phyloP scores from a whole-genome alignment of 2,888 invertebrate species.

The Hoplodrina blanda region DNA sequence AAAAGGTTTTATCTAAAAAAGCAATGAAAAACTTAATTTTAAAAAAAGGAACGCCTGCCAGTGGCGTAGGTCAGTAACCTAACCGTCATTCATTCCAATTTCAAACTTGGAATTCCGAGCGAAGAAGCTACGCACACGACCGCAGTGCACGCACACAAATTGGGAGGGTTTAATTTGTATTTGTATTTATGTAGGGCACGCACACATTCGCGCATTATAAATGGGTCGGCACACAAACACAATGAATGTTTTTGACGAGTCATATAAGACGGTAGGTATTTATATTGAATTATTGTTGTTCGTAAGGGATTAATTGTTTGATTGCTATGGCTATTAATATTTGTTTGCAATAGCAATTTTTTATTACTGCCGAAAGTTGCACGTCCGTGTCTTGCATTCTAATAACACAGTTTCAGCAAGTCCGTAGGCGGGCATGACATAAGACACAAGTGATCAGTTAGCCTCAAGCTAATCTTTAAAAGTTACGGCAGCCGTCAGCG shows the following conservation, averaged over 20 bases:
- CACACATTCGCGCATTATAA: conserved; percentile 78
- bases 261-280: conserved; percentile 61
- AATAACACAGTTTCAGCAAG: conserved; percentile 1
- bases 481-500: conserved; percentile 58
- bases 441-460: conserved; percentile 48
- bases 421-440: conserved; percentile 41
- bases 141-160: conserved; percentile 78
- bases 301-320: conserved; percentile 44
- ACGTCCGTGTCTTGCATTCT: neutral
- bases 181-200: conserved; percentile 86
- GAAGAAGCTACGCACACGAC: conserved; percentile 85
- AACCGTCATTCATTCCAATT: conserved; percentile 89
- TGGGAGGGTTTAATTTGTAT: conserved; percentile 77
- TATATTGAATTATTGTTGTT: conserved; percentile 62
- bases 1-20: conserved; percentile 18
- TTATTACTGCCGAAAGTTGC: conserved; percentile 1
- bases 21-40: conserved; percentile 12
- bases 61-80: conserved; percentile 88
- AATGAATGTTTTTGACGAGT: conserved; percentile 71
- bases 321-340: conserved; percentile 18
- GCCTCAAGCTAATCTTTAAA: conserved; percentile 60
- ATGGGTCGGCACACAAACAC: conserved; percentile 83
- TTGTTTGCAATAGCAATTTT: neutral
- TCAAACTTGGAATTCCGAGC: conserved; percentile 88
- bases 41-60: conserved; percentile 56